phyloP scores from a whole-genome alignment of 2,888 invertebrate genomes.

The Orthosia gothica region DNA sequence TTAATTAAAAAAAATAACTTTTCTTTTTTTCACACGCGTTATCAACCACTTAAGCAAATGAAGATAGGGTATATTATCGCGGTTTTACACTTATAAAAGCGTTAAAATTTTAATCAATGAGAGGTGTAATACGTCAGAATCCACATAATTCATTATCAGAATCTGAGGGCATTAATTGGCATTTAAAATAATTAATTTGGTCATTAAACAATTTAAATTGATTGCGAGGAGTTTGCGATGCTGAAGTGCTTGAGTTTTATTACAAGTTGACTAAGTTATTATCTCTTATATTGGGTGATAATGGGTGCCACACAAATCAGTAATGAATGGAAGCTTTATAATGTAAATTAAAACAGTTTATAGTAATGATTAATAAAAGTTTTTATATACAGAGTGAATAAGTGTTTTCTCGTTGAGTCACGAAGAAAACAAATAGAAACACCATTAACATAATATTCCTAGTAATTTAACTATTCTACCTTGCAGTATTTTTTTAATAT shows the following conservation, averaged over 20 bases:
- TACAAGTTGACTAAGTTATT: conserved; percentile 53
- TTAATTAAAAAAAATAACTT: conserved; percentile 89
- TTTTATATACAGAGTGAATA: conserved; percentile 22
- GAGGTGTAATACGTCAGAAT: conserved; percentile 68
- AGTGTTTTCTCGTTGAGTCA: background rate
- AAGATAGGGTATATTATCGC: conserved; percentile 83
- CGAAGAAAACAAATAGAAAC: background rate
- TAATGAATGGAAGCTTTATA: conserved; percentile 39
- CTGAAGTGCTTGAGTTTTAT: conserved; percentile 53
- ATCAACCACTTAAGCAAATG: conserved; percentile 88
- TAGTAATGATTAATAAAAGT: conserved; percentile 24
- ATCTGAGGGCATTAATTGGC: conserved; percentile 63
- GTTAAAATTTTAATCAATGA: conserved; percentile 82
- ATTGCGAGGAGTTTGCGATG: conserved; percentile 51
- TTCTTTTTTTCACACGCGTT: conserved; percentile 80
- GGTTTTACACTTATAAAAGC: conserved; percentile 85
- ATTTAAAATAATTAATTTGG: conserved; percentile 64
- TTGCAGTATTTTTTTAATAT: background rate
- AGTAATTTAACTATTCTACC: background rate
- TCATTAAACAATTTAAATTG: conserved; percentile 58
- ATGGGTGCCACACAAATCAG: conserved; percentile 51
- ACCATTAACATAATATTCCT: background rate
- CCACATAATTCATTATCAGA: conserved; percentile 64
- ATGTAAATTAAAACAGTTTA: conserved; percentile 27
- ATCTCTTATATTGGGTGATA: conserved; percentile 58